Evolutionary conservation across 2,888 invertebrate genomes (phyloP), one percentile per base, ranked within the genome.

Genomic region (Leptinotarsa tumamoca): DNA sequence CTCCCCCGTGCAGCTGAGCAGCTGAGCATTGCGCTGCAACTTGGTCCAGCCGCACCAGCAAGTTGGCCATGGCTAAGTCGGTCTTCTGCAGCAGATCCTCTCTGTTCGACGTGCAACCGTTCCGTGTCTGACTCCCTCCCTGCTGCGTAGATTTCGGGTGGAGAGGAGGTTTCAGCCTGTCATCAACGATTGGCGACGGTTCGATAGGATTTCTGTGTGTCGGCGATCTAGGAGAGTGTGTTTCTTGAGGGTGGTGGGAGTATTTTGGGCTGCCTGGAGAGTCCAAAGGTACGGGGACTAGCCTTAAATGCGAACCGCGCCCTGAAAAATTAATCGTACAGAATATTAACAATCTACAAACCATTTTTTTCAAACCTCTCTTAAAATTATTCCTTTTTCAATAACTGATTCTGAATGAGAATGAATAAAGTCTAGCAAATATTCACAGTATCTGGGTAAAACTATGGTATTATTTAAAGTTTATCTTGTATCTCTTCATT

Each of bases 1-100:
- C 94, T 1, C 95, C 94, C 0, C 95, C 95, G 67, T 94, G 94
- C 0, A 93, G 91, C 85, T 95, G 94, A 33, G 94, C 94, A 17
- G 92, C 92, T 10, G 92, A 91, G 83, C 94, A 94, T 80, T 92
- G 92, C 77, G 92, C 93, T 4, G 94, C 93, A 21, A 93, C 92
- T 82, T 93, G 93, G 83, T 94, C 94, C 80, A 94, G 86, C 80
- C 93, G 89, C 80, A 92, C 91, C 80, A 94, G 87, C 66, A 94
- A 86, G 4, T 93, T 93, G 0, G 92, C 91, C 87, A 94, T 93
- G 2, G 94, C 94, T 67, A 91, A 91, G 84, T 94, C 94, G 1
- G 94, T 93, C 87, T 93, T 94, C 77, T 91, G 90, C 78, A 94
- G 86, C 71, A 94, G 87, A 73, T 90, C 90, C 84, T 93, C 93